Base-by-base conservation (phyloP, 2,113 vertebrate genomes). In the Leptobrachium leishanense region DNA sequence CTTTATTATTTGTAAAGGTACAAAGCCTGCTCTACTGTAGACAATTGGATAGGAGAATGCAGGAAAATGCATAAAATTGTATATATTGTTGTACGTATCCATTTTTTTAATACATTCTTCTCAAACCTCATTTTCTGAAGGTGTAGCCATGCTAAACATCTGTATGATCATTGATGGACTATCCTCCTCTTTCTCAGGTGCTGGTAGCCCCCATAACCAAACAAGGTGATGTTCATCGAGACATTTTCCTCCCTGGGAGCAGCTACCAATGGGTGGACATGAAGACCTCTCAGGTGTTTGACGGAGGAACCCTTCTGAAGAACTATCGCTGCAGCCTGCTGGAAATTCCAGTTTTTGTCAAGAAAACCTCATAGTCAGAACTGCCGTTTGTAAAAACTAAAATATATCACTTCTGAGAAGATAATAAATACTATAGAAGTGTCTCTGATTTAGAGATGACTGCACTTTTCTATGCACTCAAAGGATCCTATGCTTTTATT, bases 181-280 rank as follows among this genome's bases (percentile, higher is more conserved):
- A 31, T 39, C 57, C 1, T 2, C 2, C 66, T 2, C 59, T 6
- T 76, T 75, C 82, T 43, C 88, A 97, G 96, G 91, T 96, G 40
- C 88, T 97, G 84, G 90, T 97, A 69, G 95, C 96, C 9, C 96
- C 96, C 0, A 85, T 97, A 85, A 93, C 94, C 73, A 93, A 94
- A 75, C 92, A 89, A 65, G 95, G 94, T 13, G 90, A 88, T 0
- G 84, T 15, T 0, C 86, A 88, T 80, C 87, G 95, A 85, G 93
- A 97, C 67, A 89, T 97, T 82, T 97, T 94, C 85, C 87, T 97
- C 81, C 96, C 96, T 0, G 92, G 92, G 5, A 90, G 88, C 13
- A 91, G 89, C 46, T 89, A 89, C 40, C 90, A 88, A 5, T 97
- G 96, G 96, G 87, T 90, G 90, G 95, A 97, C 85, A 85, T 85